phyloP scores from a whole-genome alignment of 2,113 vertebrate genomes.

The Cavia aperea region DNA sequence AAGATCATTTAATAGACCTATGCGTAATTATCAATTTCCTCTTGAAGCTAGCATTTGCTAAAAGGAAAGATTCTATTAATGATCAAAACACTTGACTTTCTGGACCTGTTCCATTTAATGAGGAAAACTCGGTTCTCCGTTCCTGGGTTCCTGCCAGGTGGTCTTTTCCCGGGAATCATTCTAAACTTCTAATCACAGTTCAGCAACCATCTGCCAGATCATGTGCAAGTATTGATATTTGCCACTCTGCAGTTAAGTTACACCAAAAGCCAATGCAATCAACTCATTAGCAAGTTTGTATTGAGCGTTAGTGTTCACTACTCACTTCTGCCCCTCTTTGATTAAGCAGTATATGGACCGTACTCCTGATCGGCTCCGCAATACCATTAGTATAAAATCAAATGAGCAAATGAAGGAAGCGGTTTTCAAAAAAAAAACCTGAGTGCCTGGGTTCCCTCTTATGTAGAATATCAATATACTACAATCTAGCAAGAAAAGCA shows the following conservation, averaged over 20 bases:
- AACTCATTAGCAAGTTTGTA: constrained; percentile 71
- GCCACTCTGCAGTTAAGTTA: constrained; percentile 67
- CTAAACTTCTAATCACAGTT: constrained; percentile 64
- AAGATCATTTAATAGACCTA: constrained; percentile 53
- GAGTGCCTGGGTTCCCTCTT: constrained; percentile 49
- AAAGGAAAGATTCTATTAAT: constrained; percentile 55
- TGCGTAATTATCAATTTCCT: constrained; percentile 63
- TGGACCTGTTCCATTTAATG: constrained; percentile 56
- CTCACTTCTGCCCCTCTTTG: constrained; percentile 60
- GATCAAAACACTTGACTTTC: constrained; percentile 63
- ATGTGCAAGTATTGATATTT: constrained; percentile 67
- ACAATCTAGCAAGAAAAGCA: constrained; percentile 48
- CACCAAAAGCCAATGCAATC: constrained; percentile 72
- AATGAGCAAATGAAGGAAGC: constrained; percentile 52
- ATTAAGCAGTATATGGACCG: constrained; percentile 63
- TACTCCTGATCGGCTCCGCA: constrained; percentile 65
- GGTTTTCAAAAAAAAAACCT: not conserved
- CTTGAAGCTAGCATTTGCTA: constrained; percentile 59
- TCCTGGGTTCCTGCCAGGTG: constrained; percentile 49
- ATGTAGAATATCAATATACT: constrained; percentile 53
- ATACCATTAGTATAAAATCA: constrained; percentile 54
- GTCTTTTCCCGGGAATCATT: constrained; percentile 51
- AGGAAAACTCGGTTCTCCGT: constrained; percentile 25
- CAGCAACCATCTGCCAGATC: constrained; percentile 60
- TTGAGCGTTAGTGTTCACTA: constrained; percentile 59